phyloP scores from a whole-genome alignment of 2,113 vertebrate genomes.

The Chrysemys picta region DNA sequence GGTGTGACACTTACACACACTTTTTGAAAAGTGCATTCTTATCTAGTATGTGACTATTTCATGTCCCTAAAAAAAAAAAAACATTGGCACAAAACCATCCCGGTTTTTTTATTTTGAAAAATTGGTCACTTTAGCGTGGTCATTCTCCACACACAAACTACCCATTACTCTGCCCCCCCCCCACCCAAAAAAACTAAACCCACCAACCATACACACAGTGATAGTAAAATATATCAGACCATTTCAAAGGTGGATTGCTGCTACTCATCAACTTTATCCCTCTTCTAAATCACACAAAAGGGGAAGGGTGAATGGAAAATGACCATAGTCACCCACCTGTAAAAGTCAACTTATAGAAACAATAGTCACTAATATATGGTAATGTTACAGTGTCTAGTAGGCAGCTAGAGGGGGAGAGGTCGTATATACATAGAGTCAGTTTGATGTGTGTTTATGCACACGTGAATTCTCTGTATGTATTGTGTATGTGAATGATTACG shows the following conservation, averaged over 20 bases:
- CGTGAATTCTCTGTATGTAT: constrained; percentile 83
- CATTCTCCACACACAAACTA: constrained; percentile 20
- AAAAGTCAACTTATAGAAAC: constrained; percentile 71
- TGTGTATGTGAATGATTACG: constrained; percentile 82
- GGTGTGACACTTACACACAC: neutral
- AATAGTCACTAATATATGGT: constrained; percentile 69
- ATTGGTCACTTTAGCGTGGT: constrained; percentile 26
- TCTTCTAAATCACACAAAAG: constrained; percentile 59
- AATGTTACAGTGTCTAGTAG: constrained; percentile 77
- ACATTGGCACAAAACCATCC: constrained; percentile 29
- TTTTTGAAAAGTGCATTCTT: neutral
- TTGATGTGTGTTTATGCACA: constrained; percentile 74
- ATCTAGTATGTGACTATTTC: neutral
- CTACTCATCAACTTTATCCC: constrained; percentile 69
- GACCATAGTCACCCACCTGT: constrained; percentile 62
- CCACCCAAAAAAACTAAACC: neutral
- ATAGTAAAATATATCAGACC: constrained; percentile 67
- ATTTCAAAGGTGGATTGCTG: constrained; percentile 76
- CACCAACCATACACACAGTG: constrained; percentile 13
- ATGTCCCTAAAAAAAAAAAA: neutral
- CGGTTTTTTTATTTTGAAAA: neutral
- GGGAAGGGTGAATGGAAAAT: constrained; percentile 70
- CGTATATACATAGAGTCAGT: constrained; percentile 77
- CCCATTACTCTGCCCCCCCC: constrained; percentile 23
- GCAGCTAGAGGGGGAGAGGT: constrained; percentile 75